Percentiles rank a stretch among this genome's conserved stretches.
Evolutionary conservation across 2,797 vertebrate genomes (phyloP).

Genomic region (Tangara arthus): DNA sequence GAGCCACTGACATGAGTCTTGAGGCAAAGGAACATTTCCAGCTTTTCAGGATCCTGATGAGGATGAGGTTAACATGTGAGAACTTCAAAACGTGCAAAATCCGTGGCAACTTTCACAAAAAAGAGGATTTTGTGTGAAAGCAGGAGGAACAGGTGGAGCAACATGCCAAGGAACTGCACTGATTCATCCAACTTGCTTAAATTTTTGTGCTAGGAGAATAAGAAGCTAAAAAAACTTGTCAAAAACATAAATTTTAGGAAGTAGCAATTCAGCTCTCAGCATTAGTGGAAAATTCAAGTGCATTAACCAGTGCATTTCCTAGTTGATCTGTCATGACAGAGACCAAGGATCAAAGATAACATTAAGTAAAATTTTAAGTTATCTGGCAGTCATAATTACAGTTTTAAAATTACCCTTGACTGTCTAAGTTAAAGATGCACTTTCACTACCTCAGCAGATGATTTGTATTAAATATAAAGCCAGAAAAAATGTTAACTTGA

Average conservation of each 20-base stretch:
- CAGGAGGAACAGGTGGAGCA: neutral
- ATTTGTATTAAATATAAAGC: neutral
- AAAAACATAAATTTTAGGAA: neutral
- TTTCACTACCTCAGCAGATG: neutral
- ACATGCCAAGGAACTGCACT: neutral
- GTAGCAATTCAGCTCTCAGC: neutral
- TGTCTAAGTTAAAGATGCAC: neutral
- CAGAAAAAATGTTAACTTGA: neutral
- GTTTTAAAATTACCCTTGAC: neutral
- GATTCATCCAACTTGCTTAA: neutral
- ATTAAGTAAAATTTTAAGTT: neutral
- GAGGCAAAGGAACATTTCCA: neutral
- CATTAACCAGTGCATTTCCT: neutral
- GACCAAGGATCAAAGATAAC: neutral
- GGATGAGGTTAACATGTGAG: neutral
- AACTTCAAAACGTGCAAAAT: neutral
- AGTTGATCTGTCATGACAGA: neutral
- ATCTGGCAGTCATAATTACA: neutral
- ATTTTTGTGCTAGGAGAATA: neutral
- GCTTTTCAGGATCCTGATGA: neutral
- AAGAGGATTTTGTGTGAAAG: neutral
- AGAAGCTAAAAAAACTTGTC: neutral
- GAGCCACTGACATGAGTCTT: neutral
- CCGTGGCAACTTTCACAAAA: neutral
- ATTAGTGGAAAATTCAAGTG: neutral